Conservation (phyloP, 2,797 vertebrate genomes). For the Melanotaenia pygmaea region DNA sequence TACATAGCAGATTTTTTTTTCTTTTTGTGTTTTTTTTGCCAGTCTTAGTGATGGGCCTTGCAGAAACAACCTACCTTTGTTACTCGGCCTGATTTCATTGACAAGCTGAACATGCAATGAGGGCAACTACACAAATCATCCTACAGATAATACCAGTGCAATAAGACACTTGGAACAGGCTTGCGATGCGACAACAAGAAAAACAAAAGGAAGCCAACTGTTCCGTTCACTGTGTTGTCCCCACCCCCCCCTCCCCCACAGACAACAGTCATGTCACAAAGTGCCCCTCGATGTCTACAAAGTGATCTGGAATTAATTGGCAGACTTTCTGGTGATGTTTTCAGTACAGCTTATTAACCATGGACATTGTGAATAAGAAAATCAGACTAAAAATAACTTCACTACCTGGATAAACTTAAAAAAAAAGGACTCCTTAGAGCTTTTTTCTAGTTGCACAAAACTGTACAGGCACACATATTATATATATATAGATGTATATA, state of each 20-base stretch:
- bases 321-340: constrained; percentile 62
- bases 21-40: constrained; percentile 14
- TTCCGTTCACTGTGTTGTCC: constrained; percentile 58
- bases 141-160: constrained; percentile 76
- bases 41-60: constrained; percentile 48
- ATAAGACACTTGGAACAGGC: constrained; percentile 77
- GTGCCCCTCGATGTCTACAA: constrained; percentile 57
- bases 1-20: constrained; percentile 54
- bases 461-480: constrained; percentile 87
- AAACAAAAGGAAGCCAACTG: constrained; percentile 59
- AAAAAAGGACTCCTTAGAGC: constrained; percentile 77
- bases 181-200: constrained; percentile 74
- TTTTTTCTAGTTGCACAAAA: constrained; percentile 81
- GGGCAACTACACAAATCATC: constrained; percentile 78
- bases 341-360: constrained; percentile 77
- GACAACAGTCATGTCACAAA: constrained; percentile 53
- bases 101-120: constrained; percentile 86
- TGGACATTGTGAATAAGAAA: constrained; percentile 70
- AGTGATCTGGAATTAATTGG: constrained; percentile 63
- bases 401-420: constrained; percentile 79
- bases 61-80: constrained; percentile 64
- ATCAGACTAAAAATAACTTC: constrained; percentile 70
- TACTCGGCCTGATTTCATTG: constrained; percentile 71
- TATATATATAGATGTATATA: constrained; percentile 41
- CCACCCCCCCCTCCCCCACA: constrained; percentile 2